These are phyloP conservation scores for Lepidotrigona ventralis DNA, from an alignment of 1,140 invertebrate species.

Conservation along the genomic window DNA sequence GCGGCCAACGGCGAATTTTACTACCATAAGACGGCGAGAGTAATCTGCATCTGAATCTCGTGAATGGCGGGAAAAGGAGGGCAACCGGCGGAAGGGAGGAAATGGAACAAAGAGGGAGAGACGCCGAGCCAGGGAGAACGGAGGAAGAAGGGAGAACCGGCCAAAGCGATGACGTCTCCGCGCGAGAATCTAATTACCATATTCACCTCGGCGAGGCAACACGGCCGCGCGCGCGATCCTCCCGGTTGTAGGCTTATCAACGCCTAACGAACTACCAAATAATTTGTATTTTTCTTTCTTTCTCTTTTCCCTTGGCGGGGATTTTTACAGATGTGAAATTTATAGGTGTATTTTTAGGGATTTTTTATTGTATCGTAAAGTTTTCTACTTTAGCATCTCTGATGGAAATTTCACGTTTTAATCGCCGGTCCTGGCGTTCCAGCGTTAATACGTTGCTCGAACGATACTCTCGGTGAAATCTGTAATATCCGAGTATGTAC, in stretches of 20 bases:
- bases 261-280: not conserved
- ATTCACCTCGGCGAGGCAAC: slow-evolving; percentile 51
- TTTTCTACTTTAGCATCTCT: too few species aligned
- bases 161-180: slow-evolving; percentile 62
- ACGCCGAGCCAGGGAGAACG: not conserved
- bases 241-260: slow-evolving; percentile 30
- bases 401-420: too few species aligned
- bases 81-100: slow-evolving; percentile 10
- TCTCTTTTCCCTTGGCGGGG: too few species aligned
- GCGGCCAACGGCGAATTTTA: slow-evolving; percentile 53
- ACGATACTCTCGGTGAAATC: not conserved
- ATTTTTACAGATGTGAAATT: too few species aligned
- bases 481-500: not conserved
- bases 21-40: slow-evolving; percentile 32
- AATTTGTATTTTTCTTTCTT: too few species aligned
- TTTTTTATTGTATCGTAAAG: too few species aligned
- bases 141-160: slow-evolving; percentile 45
- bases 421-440: too few species aligned
- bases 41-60: slow-evolving; percentile 26
- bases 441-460: not conserved
- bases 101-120: slow-evolving; percentile 22
- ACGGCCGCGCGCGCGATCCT: slow-evolving; percentile 28
- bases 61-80: slow-evolving; percentile 27
- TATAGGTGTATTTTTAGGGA: too few species aligned
- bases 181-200: slow-evolving; percentile 69